These are phyloP conservation scores for Drosophila formosana DNA, from an alignment of 2,888 invertebrate species.

Conservation along the genomic window DNA sequence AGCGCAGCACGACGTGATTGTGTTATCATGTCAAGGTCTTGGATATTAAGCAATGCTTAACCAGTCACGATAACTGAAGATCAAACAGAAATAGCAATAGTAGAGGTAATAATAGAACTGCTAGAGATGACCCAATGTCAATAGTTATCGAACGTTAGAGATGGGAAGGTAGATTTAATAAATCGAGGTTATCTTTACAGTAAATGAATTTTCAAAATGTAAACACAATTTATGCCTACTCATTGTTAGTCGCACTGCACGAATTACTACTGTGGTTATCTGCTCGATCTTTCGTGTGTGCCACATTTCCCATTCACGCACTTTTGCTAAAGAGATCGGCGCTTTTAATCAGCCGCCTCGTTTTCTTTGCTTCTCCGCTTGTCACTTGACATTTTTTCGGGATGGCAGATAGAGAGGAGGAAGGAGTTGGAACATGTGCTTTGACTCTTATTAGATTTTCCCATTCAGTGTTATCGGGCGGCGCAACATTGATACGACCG, in stretches of 20 bases:
- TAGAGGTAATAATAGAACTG: not conserved
- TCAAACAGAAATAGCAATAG: not conserved
- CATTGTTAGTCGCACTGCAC: not conserved
- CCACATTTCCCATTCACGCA: conserved; percentile 23
- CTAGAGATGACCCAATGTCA: not conserved
- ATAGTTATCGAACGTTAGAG: not conserved
- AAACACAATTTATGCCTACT: not conserved
- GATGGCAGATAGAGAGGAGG: not conserved
- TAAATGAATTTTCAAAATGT: not conserved
- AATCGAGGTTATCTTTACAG: not conserved
- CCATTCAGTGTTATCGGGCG: conserved; percentile 30
- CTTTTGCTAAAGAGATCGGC: conserved; percentile 16
- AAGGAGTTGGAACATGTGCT: not conserved
- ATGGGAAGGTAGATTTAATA: too few species aligned
- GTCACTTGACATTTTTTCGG: conserved; percentile 13
- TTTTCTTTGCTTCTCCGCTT: conserved; percentile 2
- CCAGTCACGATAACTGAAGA: conserved; percentile 29
- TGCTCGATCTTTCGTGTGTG: conserved; percentile 6
- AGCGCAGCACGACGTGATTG: conserved; percentile 10
- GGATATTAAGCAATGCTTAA: conserved; percentile 4
- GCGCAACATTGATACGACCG: conserved; percentile 20
- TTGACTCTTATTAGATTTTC: conserved; percentile 23
- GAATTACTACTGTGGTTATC: conserved; percentile 12
- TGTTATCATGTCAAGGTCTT: conserved; percentile 28
- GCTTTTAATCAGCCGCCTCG: conserved; percentile 24